phyloP scores from a whole-genome alignment of 2,888 invertebrate genomes.

The Fragum sueziense region DNA sequence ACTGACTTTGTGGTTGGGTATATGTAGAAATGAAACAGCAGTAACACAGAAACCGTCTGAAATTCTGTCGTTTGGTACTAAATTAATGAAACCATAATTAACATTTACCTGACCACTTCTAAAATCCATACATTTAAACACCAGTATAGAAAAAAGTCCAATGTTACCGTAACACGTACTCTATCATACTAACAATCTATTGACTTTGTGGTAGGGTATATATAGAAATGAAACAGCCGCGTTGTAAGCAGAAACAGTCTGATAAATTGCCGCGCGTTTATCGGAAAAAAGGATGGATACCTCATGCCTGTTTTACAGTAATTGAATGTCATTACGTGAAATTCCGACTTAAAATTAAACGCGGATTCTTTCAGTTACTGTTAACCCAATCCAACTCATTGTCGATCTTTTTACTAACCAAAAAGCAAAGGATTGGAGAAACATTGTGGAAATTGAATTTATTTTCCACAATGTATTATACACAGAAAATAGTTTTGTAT shows the following conservation, averaged over 20 bases:
- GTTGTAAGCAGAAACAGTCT: neutral
- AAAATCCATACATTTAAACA: neutral
- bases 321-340: neutral
- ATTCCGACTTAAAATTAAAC: neutral
- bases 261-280: neutral
- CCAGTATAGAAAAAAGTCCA: neutral
- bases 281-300: neutral
- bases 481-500: no score
- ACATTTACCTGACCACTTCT: neutral
- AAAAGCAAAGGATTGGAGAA: no score
- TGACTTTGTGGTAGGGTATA: neutral
- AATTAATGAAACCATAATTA: no score
- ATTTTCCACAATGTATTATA: no score
- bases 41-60: neutral
- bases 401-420: no score
- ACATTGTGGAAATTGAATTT: no score
- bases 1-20: neutral
- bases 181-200: conserved; percentile 4
- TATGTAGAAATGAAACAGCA: neutral
- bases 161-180: neutral
- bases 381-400: no score
- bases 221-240: conserved; percentile 11
- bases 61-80: neutral
- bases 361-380: no score
- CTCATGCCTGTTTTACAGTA: neutral